Percentiles rank a stretch among this genome's conserved stretches.
phyloP scores from a whole-genome alignment of 2,797 vertebrate species.

The Phyllotis vaccarum region DNA sequence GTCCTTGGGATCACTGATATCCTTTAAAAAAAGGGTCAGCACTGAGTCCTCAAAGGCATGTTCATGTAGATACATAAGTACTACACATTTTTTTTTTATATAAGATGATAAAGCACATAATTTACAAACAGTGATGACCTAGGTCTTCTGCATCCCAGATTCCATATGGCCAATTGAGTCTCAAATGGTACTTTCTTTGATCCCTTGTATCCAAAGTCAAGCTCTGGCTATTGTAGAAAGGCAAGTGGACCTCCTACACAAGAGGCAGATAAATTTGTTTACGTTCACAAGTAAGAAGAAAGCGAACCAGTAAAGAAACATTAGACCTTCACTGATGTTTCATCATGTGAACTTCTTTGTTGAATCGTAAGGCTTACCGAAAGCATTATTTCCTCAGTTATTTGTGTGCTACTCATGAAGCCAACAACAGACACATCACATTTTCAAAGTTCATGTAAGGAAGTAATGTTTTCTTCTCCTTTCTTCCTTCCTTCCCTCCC shows the following conservation, averaged over 20 bases:
- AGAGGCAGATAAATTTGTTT: constrained; percentile 7
- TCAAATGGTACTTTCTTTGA: constrained; percentile 50
- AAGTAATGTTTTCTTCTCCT: constrained; percentile 34
- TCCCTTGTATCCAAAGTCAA: constrained; percentile 17
- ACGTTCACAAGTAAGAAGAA: constrained; percentile 54
- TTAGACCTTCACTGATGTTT: constrained; percentile 9
- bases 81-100: constrained; percentile 37
- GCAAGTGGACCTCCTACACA: neutral
- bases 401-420: neutral
- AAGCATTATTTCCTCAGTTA: constrained; percentile 6
- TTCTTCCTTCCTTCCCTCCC: no score
- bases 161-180: constrained; percentile 24
- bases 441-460: neutral
- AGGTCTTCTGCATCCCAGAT: constrained; percentile 29
- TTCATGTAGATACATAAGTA: neutral
- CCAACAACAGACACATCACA: neutral
- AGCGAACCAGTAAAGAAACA: constrained; percentile 16
- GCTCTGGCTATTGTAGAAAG: neutral
- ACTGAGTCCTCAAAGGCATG: neutral
- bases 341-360: constrained; percentile 14
- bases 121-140: constrained; percentile 50
- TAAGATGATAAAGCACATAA: constrained; percentile 27
- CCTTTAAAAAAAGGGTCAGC: constrained; percentile 39
- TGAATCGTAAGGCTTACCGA: constrained; percentile 8
- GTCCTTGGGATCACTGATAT: neutral